Base-by-base conservation (phyloP, 2,888 invertebrate genomes). In the Napeogenes sylphis region DNA sequence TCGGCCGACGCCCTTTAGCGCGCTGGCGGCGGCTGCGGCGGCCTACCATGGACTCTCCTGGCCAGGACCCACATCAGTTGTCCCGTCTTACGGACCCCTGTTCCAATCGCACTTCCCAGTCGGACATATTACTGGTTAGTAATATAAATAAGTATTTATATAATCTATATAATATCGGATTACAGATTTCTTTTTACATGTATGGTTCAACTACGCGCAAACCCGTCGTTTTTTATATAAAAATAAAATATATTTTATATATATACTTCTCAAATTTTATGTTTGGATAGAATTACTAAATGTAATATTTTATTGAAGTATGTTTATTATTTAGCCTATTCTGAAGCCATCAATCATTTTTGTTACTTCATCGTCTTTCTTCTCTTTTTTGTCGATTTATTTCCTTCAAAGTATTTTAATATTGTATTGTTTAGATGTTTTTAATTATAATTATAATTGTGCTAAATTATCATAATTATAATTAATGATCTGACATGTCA, bases 1-100 rank as follows among this genome's bases (percentile, higher is more conserved):
- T 66, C 83, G 95, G 72, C 95, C 95, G 68, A 95, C 94, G 64
- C 95, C 95, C 30, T 95, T 95, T 84, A 94, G 94, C 76, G 94
- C 94, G 30, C 42, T 76, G 56, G 77, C 75, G 45, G 94, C 94
- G 64, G 95, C 95, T 65, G 95, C 95, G 60, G 93, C 92, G 13
- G 93, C 94, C 1, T 93, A 93, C 74, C 92, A 93, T 78, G 91
- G 93, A 56, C 90, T 94, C 60, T 91, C 92, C 68, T 92, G 93
- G 81, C 91, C 92, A 0, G 92, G 92, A 3, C 83, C 87, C 14
- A 79, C 87, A 1, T 83, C 92, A 2, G 93, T 92, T 71, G 92
- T 93, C 77, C 91, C 93, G 47, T 92, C 93, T 30, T 93, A 92
- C 68, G 93, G 93, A 65, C 92, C 94, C 30, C 89, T 94, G 73